A percentile compares a stretch with the other conserved stretches of the same genome.
phyloP scores from a whole-genome alignment of 1,140 invertebrate genomes.

The Trichonephila clavipes region DNA sequence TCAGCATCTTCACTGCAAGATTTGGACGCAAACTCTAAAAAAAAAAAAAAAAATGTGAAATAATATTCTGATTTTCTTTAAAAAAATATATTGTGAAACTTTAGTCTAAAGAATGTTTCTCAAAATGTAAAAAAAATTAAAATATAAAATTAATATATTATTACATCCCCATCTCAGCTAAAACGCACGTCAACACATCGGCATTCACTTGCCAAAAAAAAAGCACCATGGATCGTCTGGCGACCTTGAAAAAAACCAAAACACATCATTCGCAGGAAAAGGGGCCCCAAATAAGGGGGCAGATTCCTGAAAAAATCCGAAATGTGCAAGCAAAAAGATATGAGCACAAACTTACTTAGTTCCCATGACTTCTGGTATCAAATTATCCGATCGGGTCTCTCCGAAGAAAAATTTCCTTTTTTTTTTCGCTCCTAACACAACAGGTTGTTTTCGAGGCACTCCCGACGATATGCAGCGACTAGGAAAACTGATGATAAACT shows the following conservation, averaged over 20 bases:
- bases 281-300: not conserved
- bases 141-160: no score
- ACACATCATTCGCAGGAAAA: not conserved
- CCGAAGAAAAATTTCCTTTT: not conserved
- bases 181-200: no score
- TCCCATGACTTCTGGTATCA: not conserved
- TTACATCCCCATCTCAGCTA: no score
- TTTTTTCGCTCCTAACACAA: not conserved
- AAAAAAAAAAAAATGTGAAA: no score
- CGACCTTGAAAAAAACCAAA: constrained; percentile 12
- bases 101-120: no score
- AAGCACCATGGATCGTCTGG: not conserved
- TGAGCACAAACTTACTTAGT: not conserved
- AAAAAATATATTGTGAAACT: no score
- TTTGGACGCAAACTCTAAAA: no score
- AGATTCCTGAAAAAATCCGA: not conserved
- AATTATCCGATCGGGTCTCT: constrained; percentile 9
- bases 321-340: not conserved
- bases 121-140: no score
- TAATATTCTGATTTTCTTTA: no score
- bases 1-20: no score
- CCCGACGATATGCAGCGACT: not conserved
- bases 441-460: constrained; percentile 7
- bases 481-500: not conserved
- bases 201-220: no score